Evolutionary conservation across 2,113 vertebrate species (phyloP).

Genomic region (Brachyistius frenatus): DNA sequence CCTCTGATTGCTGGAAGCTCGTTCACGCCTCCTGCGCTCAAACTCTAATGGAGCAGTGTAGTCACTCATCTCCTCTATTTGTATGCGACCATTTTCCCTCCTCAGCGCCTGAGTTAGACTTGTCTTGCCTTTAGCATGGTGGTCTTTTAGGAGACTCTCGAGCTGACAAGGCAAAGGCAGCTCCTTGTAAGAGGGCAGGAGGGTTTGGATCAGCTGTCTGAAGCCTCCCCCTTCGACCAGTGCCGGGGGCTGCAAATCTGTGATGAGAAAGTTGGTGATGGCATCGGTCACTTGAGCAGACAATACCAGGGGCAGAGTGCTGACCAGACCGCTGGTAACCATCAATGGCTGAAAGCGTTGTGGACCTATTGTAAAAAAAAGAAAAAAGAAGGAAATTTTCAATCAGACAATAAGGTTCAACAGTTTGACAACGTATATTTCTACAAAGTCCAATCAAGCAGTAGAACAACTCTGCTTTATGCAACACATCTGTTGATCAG

Average conservation of each 20-base stretch:
- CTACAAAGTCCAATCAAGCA: too few species aligned
- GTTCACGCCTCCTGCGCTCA: constrained; percentile 26
- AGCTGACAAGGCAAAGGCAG: constrained; percentile 71
- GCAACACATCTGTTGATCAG: neutral
- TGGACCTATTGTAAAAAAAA: constrained; percentile 25
- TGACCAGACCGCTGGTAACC: constrained; percentile 7
- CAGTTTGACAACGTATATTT: too few species aligned
- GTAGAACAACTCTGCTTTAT: too few species aligned
- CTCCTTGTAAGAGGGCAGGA: constrained; percentile 78
- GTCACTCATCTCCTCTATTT: constrained; percentile 16
- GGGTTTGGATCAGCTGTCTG: constrained; percentile 72
- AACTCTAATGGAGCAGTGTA: constrained; percentile 68
- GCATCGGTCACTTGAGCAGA: constrained; percentile 69
- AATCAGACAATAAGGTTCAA: neutral
- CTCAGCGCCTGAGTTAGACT: constrained; percentile 53
- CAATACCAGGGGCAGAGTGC: constrained; percentile 1
- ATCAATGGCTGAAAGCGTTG: constrained; percentile 19
- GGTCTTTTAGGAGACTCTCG: constrained; percentile 66
- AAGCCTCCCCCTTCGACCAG: constrained; percentile 83
- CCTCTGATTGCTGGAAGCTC: neutral
- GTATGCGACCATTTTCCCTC: neutral
- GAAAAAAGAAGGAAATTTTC: neutral
- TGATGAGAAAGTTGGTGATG: constrained; percentile 80
- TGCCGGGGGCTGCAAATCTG: constrained; percentile 78
- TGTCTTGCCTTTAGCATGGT: constrained; percentile 54